Evolutionary conservation across 2,113 vertebrate species (phyloP), one percentile per base, ranked within the genome.

Genomic region (Ammospiza nelsoni): DNA sequence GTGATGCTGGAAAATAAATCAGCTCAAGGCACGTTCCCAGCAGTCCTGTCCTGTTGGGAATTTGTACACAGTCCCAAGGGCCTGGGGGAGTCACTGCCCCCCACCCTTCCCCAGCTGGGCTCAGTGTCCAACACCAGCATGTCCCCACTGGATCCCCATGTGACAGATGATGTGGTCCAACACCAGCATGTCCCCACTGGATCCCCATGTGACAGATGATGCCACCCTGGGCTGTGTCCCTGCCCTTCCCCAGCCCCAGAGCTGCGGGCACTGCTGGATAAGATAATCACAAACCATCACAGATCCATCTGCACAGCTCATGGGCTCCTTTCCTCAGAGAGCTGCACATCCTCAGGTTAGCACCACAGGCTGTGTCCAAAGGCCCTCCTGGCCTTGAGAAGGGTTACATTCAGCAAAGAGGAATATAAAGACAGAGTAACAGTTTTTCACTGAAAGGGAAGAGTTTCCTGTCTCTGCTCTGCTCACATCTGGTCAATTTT

Each of bases 401-500:
- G 41, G 41, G n/a, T 37, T 51, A 75, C 21, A 52, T 41, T 48
- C 76, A 68, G 79, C 55, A 87, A 57, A 74, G 59, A 37, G 81
- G 65, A 39, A 67, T 20, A 27, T 22, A 39, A 72, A 96, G 69
- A 75, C 28, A 27, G 61, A 90, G 39, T 8, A 75, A 65, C 62
- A 54, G 57, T 75, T 84, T 87, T 89, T 48, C 62, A 73, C 17
- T 57, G 68, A 87, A 81, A 81, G 48, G 49, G 61, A 90, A 68
- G 57, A 57, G 83, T 92, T 96, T 96, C 73, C 88, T 82, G 57
- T 61, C 44, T 80, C 84, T 94, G 72, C 72, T 84, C 57, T 68
- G 48, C 69, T 95, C 80, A 58, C 80, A 92, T 81, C 94, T 94
- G 83, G 72, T 90, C 80, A 61, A 15, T 90, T 52, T 95, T 93